Base-by-base conservation (phyloP, 2,888 invertebrate species). In the Geophilus truncorum region DNA sequence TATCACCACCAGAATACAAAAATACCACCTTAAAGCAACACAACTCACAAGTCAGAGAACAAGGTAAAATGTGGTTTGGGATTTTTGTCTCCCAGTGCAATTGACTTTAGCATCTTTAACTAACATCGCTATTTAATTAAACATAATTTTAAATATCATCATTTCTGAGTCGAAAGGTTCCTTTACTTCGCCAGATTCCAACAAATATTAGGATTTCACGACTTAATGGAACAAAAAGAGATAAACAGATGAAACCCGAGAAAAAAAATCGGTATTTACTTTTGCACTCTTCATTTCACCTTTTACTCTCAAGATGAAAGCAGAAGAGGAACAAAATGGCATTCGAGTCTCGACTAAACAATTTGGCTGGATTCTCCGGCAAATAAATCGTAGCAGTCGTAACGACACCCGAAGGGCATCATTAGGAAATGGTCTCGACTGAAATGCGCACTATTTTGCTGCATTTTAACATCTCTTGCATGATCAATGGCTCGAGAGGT, bases 341-440 rank as follows among this genome's bases (percentile, higher is more conserved):
- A 10, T 62, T 70, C n/a, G 70, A 28, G 70, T 70, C 28, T 70
- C 70, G 28, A 70, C 70, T 70, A 70, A 70, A 70, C 70, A 70
- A 25, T 70, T 70, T 70, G 70, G 70, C 70, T 28, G 70, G 25
- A 70, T 23, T 70, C 70, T 28, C 28, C 28, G 28, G 70, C 70
- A 70, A 70, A 70, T 70, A 70, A 70, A 70, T 70, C 70, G 70
- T 28, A 28, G 70, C 70, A 70, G 70, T 25, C 70, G 70, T 70
- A 70, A 70, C 70, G 70, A 70, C 70, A 70, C 70, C 70, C 70
- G 70, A 70, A 70, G 70, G 70, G 70, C 70, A 70, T 70, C 70
- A 70, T 70, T 70, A 70, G 70, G 70, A 70, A 70, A 70, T 70
- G 70, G 70, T 70, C 70, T 70, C 70, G 28, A 70, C 70, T 70